These are phyloP conservation scores for Philopedon plagiatum DNA, from an alignment of 2,888 invertebrate species.

Conservation along the genomic window DNA sequence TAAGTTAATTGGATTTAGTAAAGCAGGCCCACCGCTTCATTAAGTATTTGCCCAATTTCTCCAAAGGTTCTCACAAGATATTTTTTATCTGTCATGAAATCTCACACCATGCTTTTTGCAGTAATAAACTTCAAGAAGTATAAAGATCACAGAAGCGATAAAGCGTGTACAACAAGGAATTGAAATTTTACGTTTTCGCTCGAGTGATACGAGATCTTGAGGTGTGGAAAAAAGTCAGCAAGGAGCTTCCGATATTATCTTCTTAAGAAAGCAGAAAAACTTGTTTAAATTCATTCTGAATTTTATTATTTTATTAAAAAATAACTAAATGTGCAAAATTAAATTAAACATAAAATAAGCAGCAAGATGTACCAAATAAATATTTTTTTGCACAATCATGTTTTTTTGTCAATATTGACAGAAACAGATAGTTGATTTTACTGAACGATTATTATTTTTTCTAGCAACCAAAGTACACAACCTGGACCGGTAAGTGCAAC, in stretches of 20 bases:
- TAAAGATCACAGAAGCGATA: slow-evolving; percentile 21
- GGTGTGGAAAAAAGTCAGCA: slow-evolving; percentile 46
- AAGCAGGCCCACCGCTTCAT: too few species aligned
- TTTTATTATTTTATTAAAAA: not conserved
- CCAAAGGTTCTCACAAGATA: not conserved
- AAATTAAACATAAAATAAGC: too few species aligned
- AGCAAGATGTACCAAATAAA: too few species aligned
- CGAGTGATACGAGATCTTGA: slow-evolving; percentile 52
- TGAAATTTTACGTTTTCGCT: slow-evolving; percentile 51
- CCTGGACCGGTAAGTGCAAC: too few species aligned
- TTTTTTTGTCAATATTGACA: too few species aligned
- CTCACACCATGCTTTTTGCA: slow-evolving; percentile 10
- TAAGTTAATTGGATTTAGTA: too few species aligned
- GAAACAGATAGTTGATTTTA: too few species aligned
- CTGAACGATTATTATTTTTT: too few species aligned
- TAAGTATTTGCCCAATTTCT: not conserved
- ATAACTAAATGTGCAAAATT: too few species aligned
- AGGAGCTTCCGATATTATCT: slow-evolving; percentile 18
- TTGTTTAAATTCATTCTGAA: not conserved
- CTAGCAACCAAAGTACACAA: too few species aligned
- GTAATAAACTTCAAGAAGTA: slow-evolving; percentile 28
- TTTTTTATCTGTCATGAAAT: not conserved
- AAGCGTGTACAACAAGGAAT: slow-evolving; percentile 35
- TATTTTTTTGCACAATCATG: too few species aligned
- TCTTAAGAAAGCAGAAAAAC: not conserved